Conservation (phyloP, 2,113 vertebrate genomes). For the Sminthopsis crassicaudata region DNA sequence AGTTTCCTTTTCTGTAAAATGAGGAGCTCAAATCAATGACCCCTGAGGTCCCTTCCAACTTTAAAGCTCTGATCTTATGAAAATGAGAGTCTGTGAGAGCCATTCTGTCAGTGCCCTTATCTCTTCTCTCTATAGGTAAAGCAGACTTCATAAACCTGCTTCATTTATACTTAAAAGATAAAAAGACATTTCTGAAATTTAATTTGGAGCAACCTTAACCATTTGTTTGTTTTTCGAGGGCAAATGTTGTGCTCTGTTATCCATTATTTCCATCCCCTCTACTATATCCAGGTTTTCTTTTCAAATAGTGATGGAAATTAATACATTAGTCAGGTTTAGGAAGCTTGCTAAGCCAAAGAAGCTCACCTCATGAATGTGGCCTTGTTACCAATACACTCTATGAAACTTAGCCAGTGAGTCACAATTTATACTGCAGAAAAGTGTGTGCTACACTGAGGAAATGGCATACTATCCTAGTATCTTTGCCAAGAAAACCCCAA, state of each 20-base stretch:
- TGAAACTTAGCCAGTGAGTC: neutral
- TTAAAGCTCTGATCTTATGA: neutral
- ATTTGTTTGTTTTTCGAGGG: neutral
- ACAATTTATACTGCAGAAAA: neutral
- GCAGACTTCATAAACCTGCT: neutral
- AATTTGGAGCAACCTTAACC: neutral
- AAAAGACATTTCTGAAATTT: neutral
- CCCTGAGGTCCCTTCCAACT: neutral
- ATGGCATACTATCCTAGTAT: neutral
- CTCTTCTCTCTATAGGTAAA: neutral
- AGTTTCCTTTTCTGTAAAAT: neutral
- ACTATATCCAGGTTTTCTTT: neutral
- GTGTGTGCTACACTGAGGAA: neutral
- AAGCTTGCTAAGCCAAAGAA: neutral
- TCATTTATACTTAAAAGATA: neutral
- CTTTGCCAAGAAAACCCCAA: neutral
- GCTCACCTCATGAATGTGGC: neutral
- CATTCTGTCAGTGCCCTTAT: neutral
- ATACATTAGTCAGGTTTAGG: neutral
- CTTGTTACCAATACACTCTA: neutral
- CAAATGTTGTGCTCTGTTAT: neutral
- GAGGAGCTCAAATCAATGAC: neutral
- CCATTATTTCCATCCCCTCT: neutral
- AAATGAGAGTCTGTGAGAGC: neutral
- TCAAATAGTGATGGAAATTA: neutral